Evolutionary conservation across 2,888 invertebrate genomes (phyloP), one percentile per base, ranked within the genome.

Genomic region (Microchrysa polita): DNA sequence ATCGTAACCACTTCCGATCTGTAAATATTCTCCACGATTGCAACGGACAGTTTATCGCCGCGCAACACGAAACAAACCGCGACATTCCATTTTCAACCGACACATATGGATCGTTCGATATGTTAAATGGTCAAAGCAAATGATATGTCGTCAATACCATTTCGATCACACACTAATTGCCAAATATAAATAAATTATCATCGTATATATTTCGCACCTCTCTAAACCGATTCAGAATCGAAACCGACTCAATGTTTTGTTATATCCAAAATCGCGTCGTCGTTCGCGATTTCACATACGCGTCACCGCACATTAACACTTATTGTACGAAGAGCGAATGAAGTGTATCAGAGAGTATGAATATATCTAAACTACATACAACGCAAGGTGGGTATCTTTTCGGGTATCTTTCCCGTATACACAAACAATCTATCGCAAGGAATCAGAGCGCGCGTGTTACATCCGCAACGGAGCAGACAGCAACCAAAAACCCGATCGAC

Each of bases 401-500:
- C n/a, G n/a, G 48, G 48, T 48, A 65, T 65, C 48, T 48, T 27
- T 34, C 20, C 16, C 27, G 27, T 34, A 7, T 34, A 34, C 27
- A 34, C 27, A 34, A 34, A 34, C 27, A 34, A 23, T 22, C 23
- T 23, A 42, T 69, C 69, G 69, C 34, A 18, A 22, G 18, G 27
- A 5, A 34, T 67, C 22, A 18, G 69, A 67, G 27, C 48, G 4
- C n/a, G 40, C n/a, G 4, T 23, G 65, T 23, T 5, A 20, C 27
- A 34, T 34, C 48, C 48, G 65, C 18, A 48, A 48, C 27, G 27
- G 1, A 34, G n/a, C 14, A 48, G 12, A 42, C n/a, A 48, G 59
- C 34, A 42, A n/a, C n/a, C n/a, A n/a, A n/a, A 44, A 44, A 71
- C 67, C 27, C 67, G 73, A 69, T 73, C 75, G 65, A 52, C 34